Percentiles rank a stretch among this genome's conserved stretches.
Conservation (phyloP, 2,797 vertebrate species). For the Myotis pilosus region DNA sequence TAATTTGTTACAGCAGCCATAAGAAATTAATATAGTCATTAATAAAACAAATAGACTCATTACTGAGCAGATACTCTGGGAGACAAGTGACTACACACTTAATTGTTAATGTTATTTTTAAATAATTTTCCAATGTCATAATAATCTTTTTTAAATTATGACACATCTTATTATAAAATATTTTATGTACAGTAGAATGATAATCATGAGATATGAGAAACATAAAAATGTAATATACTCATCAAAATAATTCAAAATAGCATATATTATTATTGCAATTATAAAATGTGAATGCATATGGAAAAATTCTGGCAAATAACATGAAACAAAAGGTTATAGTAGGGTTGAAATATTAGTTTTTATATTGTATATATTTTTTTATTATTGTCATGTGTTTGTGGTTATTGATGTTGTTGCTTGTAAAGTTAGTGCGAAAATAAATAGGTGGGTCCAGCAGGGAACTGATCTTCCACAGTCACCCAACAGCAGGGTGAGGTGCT, state of each 20-base stretch:
- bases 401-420: not conserved
- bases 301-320: not conserved
- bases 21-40: not conserved
- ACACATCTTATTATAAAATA: not conserved
- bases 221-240: not conserved
- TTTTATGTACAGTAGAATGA: not conserved
- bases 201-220: not conserved
- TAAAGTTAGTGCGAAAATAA: not conserved
- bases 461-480: not conserved
- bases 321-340: not conserved
- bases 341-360: not conserved
- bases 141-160: not conserved
- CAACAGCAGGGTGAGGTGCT: too few species aligned
- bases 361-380: not conserved
- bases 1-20: not conserved
- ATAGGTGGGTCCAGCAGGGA: accelerated
- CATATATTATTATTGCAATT: not conserved
- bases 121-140: not conserved
- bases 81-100: not conserved
- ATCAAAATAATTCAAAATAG: not conserved
- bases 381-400: not conserved
- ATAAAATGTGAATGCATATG: not conserved
- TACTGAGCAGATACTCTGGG: not conserved
- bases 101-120: not conserved
- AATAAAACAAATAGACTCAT: not conserved